A percentile compares a stretch with the other conserved stretches of the same genome.
Conservation (phyloP, 2,888 invertebrate species). For the Drosophila multiciliata region DNA sequence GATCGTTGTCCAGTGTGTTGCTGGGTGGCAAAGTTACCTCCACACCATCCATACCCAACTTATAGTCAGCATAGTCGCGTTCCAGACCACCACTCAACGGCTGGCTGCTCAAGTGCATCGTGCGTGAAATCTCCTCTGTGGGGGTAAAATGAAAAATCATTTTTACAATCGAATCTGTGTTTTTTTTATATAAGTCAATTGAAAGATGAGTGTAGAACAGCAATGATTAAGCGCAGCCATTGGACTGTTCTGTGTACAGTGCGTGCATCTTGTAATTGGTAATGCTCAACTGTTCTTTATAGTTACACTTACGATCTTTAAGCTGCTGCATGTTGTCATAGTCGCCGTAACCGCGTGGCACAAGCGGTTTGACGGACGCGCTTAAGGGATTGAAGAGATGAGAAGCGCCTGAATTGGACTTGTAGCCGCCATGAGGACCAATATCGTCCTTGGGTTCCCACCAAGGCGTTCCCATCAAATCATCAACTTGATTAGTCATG, state of each 20-base stretch:
- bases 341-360: constrained; percentile 83
- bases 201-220: neutral
- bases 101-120: constrained; percentile 49
- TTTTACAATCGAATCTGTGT: neutral
- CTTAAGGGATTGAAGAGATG: constrained; percentile 31
- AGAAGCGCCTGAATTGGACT: neutral
- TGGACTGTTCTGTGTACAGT: neutral
- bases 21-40: constrained; percentile 38
- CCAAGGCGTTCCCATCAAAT: constrained; percentile 36
- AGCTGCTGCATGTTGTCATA: constrained; percentile 84
- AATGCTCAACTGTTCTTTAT: neutral
- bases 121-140: constrained; percentile 61
- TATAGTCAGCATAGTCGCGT: constrained; percentile 22
- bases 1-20: constrained; percentile 62
- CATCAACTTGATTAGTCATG: constrained; percentile 36
- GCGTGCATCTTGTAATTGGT: no score
- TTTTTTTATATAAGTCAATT: neutral
- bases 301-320: constrained; percentile 79
- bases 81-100: neutral
- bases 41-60: constrained; percentile 48
- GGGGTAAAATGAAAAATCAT: neutral
- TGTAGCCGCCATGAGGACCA: constrained; percentile 15
- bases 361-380: constrained; percentile 54
- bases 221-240: neutral
- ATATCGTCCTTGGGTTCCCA: constrained; percentile 47